Conservation (phyloP, 2,797 vertebrate genomes). For the Sandelia bainsii region DNA sequence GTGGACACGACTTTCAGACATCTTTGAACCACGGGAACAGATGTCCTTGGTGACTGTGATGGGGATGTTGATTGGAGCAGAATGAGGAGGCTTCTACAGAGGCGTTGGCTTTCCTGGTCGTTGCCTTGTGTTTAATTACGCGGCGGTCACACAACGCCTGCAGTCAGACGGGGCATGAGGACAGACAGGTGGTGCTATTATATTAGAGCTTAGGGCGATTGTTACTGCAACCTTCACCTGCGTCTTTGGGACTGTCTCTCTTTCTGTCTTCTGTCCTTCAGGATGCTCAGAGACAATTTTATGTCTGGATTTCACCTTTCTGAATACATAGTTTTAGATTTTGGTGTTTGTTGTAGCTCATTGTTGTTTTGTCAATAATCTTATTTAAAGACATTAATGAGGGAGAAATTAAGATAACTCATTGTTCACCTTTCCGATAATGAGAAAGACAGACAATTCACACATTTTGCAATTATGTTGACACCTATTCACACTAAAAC, state of each 20-base stretch:
- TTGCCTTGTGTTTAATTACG: constrained; percentile 40
- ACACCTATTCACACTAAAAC: too few relatives aligned
- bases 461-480: too few relatives aligned
- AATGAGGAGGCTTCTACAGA: neutral
- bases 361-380: too few relatives aligned
- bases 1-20: constrained; percentile 56
- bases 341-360: too few relatives aligned
- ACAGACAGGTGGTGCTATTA: constrained; percentile 35
- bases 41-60: constrained; percentile 30
- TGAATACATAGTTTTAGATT: neutral
- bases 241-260: constrained; percentile 16
- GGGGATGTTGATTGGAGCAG: constrained; percentile 26
- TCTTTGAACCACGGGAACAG: constrained; percentile 35
- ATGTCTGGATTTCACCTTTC: neutral
- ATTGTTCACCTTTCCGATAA: too few relatives aligned
- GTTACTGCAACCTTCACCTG: constrained; percentile 10
- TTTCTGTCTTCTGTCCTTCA: neutral
- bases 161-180: constrained; percentile 38
- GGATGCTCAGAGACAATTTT: neutral
- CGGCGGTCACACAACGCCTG: constrained; percentile 9
- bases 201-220: constrained; percentile 8
- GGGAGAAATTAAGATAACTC: too few relatives aligned
- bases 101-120: neutral
- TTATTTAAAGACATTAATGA: too few relatives aligned
- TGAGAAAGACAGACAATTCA: too few relatives aligned